Evolutionary conservation across 2,888 invertebrate genomes (phyloP).

Genomic region (Chymomyza fuscimana): DNA sequence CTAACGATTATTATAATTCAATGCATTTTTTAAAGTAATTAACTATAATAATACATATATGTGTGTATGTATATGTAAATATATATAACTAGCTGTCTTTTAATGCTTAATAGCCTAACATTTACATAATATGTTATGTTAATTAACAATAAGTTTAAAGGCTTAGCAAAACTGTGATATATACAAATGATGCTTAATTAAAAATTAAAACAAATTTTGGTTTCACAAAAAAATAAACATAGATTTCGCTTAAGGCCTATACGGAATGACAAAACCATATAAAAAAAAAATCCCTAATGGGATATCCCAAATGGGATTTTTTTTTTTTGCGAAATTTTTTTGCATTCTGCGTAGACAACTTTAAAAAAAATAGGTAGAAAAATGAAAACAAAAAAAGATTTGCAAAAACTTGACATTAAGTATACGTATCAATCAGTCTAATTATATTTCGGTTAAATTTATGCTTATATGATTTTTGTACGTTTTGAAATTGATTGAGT

Average conservation of each 20-base stretch:
- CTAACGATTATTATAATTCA: conserved; percentile 35
- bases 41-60: conserved; percentile 18
- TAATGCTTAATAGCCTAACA: conserved; percentile 43
- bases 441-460: neutral
- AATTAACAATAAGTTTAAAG: conserved; percentile 8
- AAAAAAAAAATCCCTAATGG: too few relatives aligned
- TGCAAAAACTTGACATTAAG: neutral
- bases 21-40: conserved; percentile 39
- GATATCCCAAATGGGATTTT: too few relatives aligned
- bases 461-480: conserved; percentile 2
- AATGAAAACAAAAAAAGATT: conserved; percentile 4
- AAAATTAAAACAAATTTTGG: conserved; percentile 18
- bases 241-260: conserved; percentile 5
- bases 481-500: conserved; percentile 1
- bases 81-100: conserved; percentile 27
- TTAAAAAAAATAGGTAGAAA: conserved; percentile 6
- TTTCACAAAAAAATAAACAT: conserved; percentile 4
- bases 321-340: too few relatives aligned
- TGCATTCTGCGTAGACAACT: too few relatives aligned
- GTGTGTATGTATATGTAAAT: neutral
- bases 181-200: conserved; percentile 39
- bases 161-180: conserved; percentile 25
- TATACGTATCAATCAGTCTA: conserved; percentile 28
- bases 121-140: conserved; percentile 44
- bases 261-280: too few relatives aligned